These are phyloP conservation scores for Bhutanitis thaidina DNA, from an alignment of 2,888 invertebrate genomes.

Conservation along the genomic window DNA sequence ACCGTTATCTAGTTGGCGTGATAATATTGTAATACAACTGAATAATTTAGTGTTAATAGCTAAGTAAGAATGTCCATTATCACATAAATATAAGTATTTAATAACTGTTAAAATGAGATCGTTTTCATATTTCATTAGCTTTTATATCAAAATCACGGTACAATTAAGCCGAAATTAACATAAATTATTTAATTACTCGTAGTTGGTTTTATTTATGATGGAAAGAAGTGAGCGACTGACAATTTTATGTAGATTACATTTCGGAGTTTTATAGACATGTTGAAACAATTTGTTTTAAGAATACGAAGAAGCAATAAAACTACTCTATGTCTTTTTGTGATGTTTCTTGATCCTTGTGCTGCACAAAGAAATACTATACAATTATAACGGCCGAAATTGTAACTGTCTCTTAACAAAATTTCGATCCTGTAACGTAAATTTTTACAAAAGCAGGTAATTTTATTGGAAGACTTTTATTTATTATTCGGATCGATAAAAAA, in stretches of 20 bases:
- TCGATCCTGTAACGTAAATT: conserved; percentile 53
- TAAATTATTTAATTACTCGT: not conserved
- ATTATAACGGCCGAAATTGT: conserved; percentile 79
- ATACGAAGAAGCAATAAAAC: not conserved
- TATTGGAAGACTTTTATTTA: conserved; percentile 52
- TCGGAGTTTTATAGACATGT: not conserved
- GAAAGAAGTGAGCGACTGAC: not conserved
- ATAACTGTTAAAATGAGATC: not conserved
- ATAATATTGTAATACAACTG: no score
- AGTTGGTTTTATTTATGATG: not conserved
- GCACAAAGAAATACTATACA: conserved; percentile 76
- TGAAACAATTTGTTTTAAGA: not conserved
- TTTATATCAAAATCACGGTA: not conserved
- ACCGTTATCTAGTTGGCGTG: no score
- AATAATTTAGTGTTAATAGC: no score
- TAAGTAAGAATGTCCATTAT: no score
- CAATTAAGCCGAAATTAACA: not conserved
- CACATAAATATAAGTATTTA: not conserved
- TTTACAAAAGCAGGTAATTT: conserved; percentile 74
- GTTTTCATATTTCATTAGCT: not conserved
- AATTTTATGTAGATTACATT: not conserved
- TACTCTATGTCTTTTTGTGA: conserved; percentile 44
- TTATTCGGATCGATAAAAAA: conserved; percentile 56
- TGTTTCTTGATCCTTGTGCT: conserved; percentile 40
- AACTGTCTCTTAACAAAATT: conserved; percentile 73